Evolutionary conservation across 2,113 vertebrate genomes (phyloP), one percentile per base, ranked within the genome.

Genomic region (Eolophus roseicapilla): DNA sequence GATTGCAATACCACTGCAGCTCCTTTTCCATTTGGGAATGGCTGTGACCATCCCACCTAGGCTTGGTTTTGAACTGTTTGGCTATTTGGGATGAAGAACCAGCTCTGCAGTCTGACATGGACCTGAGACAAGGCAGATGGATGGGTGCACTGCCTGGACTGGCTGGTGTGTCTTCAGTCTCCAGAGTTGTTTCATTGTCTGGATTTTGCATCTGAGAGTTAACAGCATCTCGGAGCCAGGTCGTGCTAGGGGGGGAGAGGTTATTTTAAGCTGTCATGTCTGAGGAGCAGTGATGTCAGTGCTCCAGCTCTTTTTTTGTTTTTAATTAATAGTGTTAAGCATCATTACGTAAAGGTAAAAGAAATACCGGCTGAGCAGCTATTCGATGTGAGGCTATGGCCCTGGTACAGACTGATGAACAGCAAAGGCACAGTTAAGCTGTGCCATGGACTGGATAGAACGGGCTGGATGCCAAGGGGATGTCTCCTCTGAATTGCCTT

Each of bases 401-500:
- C 1, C 0, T 18, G 35, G 69, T n/a, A 13, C 52, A 53, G 63
- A 29, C 64, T 53, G 71, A 35, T 18, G 80, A 63, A 2, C 44
- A 75, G 68, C 46, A 12, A 21, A 53, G 82, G 55, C 63, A 55
- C 35, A 6, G 64, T 2, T 20, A 31, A 39, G 17, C 74, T 27
- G 33, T 74, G 67, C 59, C 1, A 0, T 4, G 37, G 14, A 19
- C n/a, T 75, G 68, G 27, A 9, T 5, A 1, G 47, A 4, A 59
- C 0, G 1, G 52, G 39, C 21, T 10, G 3, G 53, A 6, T 67
- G 37, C 14, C 4, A 2, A 12, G 60, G 71, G 46, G 6, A 4
- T 27, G 17, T 50, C 41, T 80, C 25, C 52, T 57, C 55, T 49
- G 47, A 31, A 2, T 7, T 62, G 59, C 46, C 31, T 17, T 39